Conservation (phyloP, 2,113 vertebrate genomes). For the Phyllostomus hastatus region DNA sequence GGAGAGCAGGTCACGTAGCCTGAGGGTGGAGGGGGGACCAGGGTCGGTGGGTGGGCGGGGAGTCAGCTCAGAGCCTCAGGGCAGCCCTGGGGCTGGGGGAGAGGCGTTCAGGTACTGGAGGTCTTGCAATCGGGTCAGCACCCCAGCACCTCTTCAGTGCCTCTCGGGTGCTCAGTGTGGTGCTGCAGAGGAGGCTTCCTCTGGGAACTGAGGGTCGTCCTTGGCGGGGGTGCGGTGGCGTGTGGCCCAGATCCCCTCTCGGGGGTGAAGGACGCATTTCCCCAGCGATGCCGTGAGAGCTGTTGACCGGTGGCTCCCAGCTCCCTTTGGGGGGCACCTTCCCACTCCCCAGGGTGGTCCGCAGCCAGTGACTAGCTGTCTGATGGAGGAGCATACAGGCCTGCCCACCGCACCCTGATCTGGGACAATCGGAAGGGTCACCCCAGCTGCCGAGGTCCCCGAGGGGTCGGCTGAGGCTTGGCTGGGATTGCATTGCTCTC, state of each 20-base stretch:
- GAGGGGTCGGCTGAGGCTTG: neutral
- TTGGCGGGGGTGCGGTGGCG: neutral
- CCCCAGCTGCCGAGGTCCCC: neutral
- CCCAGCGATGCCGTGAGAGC: no score
- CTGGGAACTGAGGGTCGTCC: neutral
- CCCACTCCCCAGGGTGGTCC: neutral
- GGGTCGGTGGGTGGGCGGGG: neutral
- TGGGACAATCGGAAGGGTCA: neutral
- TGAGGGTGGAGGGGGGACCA: rapidly evolving
- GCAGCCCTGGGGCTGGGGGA: neutral
- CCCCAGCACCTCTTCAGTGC: neutral
- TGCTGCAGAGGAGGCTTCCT: neutral
- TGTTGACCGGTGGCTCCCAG: neutral
- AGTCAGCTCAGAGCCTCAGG: no score
- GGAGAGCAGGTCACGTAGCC: rapidly evolving
- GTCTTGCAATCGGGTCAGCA: neutral
- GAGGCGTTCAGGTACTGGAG: neutral
- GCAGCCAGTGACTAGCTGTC: no score
- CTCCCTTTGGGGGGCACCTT: neutral
- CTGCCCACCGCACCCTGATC: rapidly evolving
- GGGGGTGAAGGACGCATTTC: neutral
- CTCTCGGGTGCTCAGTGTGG: neutral
- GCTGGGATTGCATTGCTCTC: neutral
- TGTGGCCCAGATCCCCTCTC: neutral
- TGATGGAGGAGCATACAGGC: neutral